Evolutionary conservation across 2,113 vertebrate species (phyloP), one percentile per base, ranked within the genome.

Genomic region (Scomber japonicus): DNA sequence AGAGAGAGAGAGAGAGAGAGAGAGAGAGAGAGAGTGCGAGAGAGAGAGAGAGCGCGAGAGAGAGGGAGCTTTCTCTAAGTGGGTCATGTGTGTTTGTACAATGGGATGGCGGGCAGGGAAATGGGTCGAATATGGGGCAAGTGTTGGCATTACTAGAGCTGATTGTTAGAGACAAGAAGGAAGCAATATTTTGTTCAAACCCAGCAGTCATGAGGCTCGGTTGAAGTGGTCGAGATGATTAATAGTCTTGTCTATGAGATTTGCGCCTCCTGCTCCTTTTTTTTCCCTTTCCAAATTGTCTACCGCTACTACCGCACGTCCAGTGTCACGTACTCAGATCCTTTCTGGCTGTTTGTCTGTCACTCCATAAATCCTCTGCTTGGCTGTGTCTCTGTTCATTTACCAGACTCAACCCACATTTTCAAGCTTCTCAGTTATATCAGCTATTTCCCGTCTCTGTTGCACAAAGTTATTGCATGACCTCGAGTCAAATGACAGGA

Each of bases 21-120:
- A 48, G 44, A 51, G 65, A 51, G 77, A 75, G 72, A 53, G 56
- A n/a, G 35, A 64, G 67, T n/a, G 24, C 12, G 60, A 61, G 45
- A 12, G 16, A 24, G 72, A 27, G 73, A 35, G 72, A 10, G 71
- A 13, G 71, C 17, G 17, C 55, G 17, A 5, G n/a, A 12, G 31
- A 27, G 68, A 27, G 59, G 17, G 72, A 27, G 81, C 54, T 45
- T 45, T 46, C 24, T 64, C 44, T 82, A 91, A 91, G 74, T 91
- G 80, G 93, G 91, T 91, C 86, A 86, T 84, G 76, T 85, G 86
- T 86, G 87, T 91, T 89, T 88, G 71, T 45, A 63, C 81, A 84
- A 80, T 75, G 3, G 11, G 50, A 81, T 21, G 11, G 63, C 85
- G 69, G 82, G 81, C 78, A 83, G 83, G 40, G 55, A 75, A 80